These are phyloP conservation scores for Paguma larvata DNA, from an alignment of 2,797 vertebrate genomes.

Conservation along the genomic window DNA sequence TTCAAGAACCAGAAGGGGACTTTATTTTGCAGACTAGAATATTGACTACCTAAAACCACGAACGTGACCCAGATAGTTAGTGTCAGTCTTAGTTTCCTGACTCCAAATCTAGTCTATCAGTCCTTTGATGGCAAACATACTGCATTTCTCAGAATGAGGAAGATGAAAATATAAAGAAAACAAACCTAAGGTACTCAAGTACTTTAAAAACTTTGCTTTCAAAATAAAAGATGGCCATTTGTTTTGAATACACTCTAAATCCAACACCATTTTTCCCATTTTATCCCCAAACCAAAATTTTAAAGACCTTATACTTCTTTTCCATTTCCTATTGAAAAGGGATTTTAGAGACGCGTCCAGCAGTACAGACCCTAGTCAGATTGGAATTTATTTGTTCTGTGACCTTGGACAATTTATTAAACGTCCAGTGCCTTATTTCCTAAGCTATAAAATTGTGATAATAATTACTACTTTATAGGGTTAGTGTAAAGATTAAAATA, in stretches of 20 bases:
- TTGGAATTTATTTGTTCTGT: not conserved
- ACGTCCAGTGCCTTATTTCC: not conserved
- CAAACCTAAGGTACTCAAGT: not conserved
- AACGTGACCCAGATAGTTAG: not conserved
- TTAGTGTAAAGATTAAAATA: not conserved
- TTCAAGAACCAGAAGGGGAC: not conserved
- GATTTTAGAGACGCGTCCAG: not conserved
- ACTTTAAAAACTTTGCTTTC: not conserved
- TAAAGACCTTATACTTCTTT: not conserved
- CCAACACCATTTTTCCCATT: not conserved
- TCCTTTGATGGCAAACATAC: not conserved
- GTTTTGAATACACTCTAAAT: not conserved
- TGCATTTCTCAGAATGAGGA: not conserved
- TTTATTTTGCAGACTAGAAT: not conserved
- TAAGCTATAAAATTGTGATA: conserved; percentile 8
- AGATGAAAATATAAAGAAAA: not conserved
- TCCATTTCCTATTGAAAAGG: not conserved
- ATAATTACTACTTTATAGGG: not conserved
- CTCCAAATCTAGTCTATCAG: not conserved
- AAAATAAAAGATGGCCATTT: not conserved
- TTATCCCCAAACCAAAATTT: not conserved
- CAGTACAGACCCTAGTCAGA: not conserved
- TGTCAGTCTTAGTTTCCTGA: not conserved
- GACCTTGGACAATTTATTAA: not conserved
- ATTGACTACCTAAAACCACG: not conserved